Conservation (phyloP, 2,888 invertebrate species). For the Orthonychiurus folsomi region DNA sequence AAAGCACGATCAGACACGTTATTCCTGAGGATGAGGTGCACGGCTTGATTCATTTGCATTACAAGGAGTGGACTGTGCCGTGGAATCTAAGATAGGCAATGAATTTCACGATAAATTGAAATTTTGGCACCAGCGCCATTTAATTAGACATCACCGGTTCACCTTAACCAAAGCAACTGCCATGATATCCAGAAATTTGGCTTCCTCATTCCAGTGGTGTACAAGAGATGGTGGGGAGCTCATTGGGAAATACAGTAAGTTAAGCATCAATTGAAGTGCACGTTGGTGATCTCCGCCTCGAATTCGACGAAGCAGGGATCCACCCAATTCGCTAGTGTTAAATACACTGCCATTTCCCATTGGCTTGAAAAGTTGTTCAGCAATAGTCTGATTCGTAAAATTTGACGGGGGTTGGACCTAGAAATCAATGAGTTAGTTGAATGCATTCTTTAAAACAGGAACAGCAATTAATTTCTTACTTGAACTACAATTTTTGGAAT, state of each 20-base stretch:
- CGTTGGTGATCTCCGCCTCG: conserved; percentile 19
- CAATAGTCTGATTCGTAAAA: neutral
- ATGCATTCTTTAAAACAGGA: too few species aligned
- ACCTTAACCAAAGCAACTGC: too few species aligned
- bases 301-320: neutral
- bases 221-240: too few species aligned
- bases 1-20: neutral
- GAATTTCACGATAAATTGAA: too few species aligned
- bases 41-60: neutral
- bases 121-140: too few species aligned
- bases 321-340: too few species aligned
- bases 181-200: too few species aligned
- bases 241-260: conserved; percentile 7
- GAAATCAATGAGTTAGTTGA: too few species aligned
- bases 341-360: neutral
- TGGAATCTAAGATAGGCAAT: too few species aligned
- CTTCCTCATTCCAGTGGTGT: too few species aligned
- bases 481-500: neutral
- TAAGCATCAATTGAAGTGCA: conserved; percentile 18
- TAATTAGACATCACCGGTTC: too few species aligned
- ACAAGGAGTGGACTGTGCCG: neutral
- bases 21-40: neutral
- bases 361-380: neutral
- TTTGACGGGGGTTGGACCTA: too few species aligned
- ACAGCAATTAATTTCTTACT: neutral